These are phyloP conservation scores for roundworm (Caenorhabditis elegans) DNA, from an alignment of 1,140 invertebrate species.

Conservation along the genomic window WBcel235 BX284603.4:3574501-3575000, in stretches of 20 bases:
- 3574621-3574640: too few relatives aligned
- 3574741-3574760: too few relatives aligned
- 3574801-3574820: constrained; percentile 21
- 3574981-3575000: too few relatives aligned
- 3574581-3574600: background rate
- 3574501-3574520: constrained; percentile 26
- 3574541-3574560: background rate
- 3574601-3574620: background rate
- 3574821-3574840: background rate
- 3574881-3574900: constrained; percentile 5
- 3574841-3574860: constrained; percentile 19
- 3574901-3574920: background rate
- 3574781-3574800: too few relatives aligned
- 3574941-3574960: too few relatives aligned
- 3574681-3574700: background rate
- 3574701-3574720: background rate
- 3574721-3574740: too few relatives aligned
- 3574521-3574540: background rate
- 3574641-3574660: constrained; percentile 8
- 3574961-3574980: too few relatives aligned
- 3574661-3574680: background rate
- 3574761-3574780: background rate
- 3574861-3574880: constrained; percentile 1
- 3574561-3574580: too few relatives aligned
- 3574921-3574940: background rate